Percentiles rank a stretch among this genome's conserved stretches.
phyloP scores from a whole-genome alignment of 2,888 invertebrate species.

The Pollenia labialis region DNA sequence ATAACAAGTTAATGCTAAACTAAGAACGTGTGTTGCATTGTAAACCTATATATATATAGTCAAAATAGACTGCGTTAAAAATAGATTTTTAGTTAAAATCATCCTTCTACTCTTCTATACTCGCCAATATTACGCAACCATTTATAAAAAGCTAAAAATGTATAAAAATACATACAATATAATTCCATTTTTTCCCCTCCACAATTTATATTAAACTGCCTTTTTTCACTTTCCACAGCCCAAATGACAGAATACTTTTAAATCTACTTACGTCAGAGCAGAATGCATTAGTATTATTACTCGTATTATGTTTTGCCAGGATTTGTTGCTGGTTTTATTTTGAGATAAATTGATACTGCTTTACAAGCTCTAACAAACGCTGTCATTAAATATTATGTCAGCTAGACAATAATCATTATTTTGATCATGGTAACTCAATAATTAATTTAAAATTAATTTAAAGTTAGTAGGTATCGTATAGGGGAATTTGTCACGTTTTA shows the following conservation, averaged over 20 bases:
- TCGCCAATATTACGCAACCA: no score
- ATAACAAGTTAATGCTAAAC: no score
- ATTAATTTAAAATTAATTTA: no score
- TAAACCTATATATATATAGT: no score
- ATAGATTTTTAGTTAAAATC: no score
- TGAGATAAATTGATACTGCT: slow-evolving; percentile 3
- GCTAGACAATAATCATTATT: background rate
- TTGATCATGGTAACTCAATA: no score
- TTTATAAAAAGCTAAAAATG: no score
- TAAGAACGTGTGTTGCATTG: no score
- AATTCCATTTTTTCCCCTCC: background rate
- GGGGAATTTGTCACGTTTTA: no score
- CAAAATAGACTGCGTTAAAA: no score
- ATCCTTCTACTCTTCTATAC: no score
- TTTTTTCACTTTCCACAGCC: background rate
- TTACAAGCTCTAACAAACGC: slow-evolving; percentile 3
- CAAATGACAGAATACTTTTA: slow-evolving; percentile 13
- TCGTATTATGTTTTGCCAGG: slow-evolving; percentile 16
- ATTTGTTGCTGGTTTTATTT: slow-evolving; percentile 31
- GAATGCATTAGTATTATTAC: slow-evolving; percentile 21
- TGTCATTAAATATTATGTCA: slow-evolving; percentile 20
- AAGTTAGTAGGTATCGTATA: no score
- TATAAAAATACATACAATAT: background rate
- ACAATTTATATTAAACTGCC: background rate
- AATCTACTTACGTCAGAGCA: background rate